Conservation (phyloP, 2,113 vertebrate species). For the Otus sunia region DNA sequence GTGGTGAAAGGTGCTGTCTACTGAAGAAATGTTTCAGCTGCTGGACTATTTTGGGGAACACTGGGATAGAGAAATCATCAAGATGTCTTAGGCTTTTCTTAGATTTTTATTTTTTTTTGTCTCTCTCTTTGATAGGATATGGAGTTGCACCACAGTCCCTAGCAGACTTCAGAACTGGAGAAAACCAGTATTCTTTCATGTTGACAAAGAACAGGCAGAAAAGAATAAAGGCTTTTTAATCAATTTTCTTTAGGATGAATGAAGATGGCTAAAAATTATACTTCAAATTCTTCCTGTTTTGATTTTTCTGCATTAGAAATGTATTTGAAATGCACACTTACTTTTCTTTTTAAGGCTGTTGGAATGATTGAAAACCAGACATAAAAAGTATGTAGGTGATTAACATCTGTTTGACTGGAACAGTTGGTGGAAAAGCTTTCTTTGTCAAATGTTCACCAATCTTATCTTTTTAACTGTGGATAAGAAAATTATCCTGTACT, state of each 20-base stretch:
- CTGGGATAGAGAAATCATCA: background rate
- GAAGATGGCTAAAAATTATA: background rate
- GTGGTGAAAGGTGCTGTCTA: background rate
- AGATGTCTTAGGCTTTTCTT: background rate
- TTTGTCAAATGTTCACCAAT: background rate
- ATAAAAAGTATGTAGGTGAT: background rate
- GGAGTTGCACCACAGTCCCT: background rate
- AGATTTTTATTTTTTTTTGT: background rate
- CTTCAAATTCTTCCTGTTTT: background rate
- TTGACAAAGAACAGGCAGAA: background rate
- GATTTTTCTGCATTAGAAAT: constrained; percentile 19
- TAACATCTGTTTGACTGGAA: constrained; percentile 36
- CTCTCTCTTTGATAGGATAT: background rate
- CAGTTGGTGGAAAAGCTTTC: background rate
- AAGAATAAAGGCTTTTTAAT: background rate
- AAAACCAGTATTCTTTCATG: background rate
- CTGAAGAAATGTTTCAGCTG: background rate
- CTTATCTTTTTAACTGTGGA: background rate
- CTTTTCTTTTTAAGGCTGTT: background rate
- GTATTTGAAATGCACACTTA: background rate
- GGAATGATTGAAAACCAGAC: background rate
- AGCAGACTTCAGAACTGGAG: background rate
- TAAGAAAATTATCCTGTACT: background rate
- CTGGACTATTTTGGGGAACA: background rate
- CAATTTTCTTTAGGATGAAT: background rate